Evolutionary conservation across 2,888 invertebrate species (phyloP).

Genomic region (Oxyteleia sp.): DNA sequence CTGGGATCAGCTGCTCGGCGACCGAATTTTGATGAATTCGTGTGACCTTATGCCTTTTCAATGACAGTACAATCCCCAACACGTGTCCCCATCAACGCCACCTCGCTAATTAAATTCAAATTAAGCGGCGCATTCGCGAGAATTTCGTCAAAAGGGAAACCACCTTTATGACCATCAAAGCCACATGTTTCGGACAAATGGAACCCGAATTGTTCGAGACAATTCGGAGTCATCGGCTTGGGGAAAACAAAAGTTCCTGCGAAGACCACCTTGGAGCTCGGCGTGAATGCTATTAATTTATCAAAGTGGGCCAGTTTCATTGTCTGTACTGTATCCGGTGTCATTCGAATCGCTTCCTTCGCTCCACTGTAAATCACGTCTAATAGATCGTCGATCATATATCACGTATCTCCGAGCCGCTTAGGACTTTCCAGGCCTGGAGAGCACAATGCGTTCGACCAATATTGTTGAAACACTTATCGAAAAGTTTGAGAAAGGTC

Average conservation of each 20-base stretch:
- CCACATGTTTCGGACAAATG: no score
- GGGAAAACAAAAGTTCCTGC: constrained; percentile 31
- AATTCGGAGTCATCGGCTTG: constrained; percentile 13
- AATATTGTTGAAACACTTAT: constrained; percentile 76
- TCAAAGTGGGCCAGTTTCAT: constrained; percentile 59
- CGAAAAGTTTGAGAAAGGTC: constrained; percentile 69
- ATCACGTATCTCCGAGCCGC: constrained; percentile 34
- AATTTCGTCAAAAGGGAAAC: no score
- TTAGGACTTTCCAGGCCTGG: constrained; percentile 45
- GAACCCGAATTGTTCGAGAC: no score
- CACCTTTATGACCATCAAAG: no score
- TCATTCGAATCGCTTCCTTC: constrained; percentile 62
- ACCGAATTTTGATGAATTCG: no score
- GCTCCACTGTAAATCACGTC: constrained; percentile 60
- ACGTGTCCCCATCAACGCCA: no score
- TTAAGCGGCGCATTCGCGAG: no score
- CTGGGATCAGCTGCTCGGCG: no score
- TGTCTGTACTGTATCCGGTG: constrained; percentile 60
- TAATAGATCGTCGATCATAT: constrained; percentile 60
- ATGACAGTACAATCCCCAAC: no score
- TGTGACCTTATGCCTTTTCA: no score
- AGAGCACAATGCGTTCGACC: constrained; percentile 69
- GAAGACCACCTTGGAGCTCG: constrained; percentile 34
- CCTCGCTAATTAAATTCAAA: no score
- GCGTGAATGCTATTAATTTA: constrained; percentile 72